Evolutionary conservation across 2,113 vertebrate species (phyloP), one percentile per base, ranked within the genome.

Genomic region (Callipepla californica): DNA sequence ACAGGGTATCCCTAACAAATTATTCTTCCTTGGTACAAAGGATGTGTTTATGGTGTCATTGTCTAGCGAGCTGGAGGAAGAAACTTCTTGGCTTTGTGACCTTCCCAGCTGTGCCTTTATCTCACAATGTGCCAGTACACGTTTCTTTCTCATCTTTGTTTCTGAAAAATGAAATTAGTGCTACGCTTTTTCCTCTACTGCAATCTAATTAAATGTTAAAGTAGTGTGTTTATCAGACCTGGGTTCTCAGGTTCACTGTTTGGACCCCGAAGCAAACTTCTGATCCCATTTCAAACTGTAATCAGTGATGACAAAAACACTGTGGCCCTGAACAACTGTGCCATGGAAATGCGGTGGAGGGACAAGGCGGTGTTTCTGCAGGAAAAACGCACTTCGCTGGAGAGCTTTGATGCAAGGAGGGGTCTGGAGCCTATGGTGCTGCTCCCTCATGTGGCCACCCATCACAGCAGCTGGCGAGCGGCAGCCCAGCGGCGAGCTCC

Each of bases 391-490:
- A 34, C 47, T 50, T 51, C n/a, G 13, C 28, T 19, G 48, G 17
- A 7, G 3, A 17, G 42, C 22, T 87, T 87, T 85, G 70, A 5
- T 34, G 14, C 4, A 38, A 5, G 21, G 3, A 13, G 55, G 30
- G 28, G 10, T 13, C 50, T 74, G 21, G 3, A 30, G 55, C 44
- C 61, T 90, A 44, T 81, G 84, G 67, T 7, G 5, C 79, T 96
- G 89, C 90, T 82, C 77, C 82, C 84, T 94, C 85, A 70, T 19
- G 85, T 95, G 92, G 92, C 84, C 81, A 28, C 36, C 3, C 6
- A 20, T 84, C 36, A 55, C 47, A 74, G 80, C 67, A 75, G 73
- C 82, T 19, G 23, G 15, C 23, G 14, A 76, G 32, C 34, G 22
- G 51, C 38, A 48, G 74, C 21, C 40, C 32, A 0, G 1, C 14